Base-by-base conservation (phyloP, 2,888 invertebrate species). In the Mechanitis messenoides region DNA sequence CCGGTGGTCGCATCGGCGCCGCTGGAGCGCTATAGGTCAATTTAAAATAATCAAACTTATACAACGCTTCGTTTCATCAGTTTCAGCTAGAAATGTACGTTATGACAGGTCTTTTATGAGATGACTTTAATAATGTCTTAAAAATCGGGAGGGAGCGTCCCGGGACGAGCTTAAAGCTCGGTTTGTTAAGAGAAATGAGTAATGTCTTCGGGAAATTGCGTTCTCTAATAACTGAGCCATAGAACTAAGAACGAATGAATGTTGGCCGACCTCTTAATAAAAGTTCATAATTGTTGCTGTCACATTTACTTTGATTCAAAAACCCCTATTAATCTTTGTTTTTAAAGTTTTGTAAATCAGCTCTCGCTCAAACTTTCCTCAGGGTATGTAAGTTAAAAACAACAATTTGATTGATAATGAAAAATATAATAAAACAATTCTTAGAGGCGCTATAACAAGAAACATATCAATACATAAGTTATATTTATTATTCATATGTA, bases 161-260 rank as follows among this genome's bases (percentile, higher is more conserved):
- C 61, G 58, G 61, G 56, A 63, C 62, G 62, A 58, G 69, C 68
- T 69, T 64, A 68, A 66, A 72, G 71, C 71, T 72, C 72, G 50
- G 74, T 75, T 78, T 74, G 78, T 77, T 75, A 75, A 75, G 73
- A 74, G 76, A 80, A 83, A 85, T 87, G 87, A 87, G 77, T 85
- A 84, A 87, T 86, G 82, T 79, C 83, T 82, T 76, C 74, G 78
- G 80, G 81, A 86, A 85, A 87, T 87, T 84, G 81, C 80, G 78
- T 82, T 73, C 73, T 74, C 77, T 85, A 84, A 87, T 82, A 85
- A 83, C 81, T 76, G 77, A 82, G 77, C 74, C 75, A 71, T 71
- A 69, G 76, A 81, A 85, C 84, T 79, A 75, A 79, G 78, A 72
- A 20, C 20, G 20, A 20, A 63, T 56, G 66, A 64, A 71, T 66